Evolutionary conservation across 2,888 invertebrate genomes (phyloP), one percentile per base, ranked within the genome.

Genomic region (Folsomia candida): DNA sequence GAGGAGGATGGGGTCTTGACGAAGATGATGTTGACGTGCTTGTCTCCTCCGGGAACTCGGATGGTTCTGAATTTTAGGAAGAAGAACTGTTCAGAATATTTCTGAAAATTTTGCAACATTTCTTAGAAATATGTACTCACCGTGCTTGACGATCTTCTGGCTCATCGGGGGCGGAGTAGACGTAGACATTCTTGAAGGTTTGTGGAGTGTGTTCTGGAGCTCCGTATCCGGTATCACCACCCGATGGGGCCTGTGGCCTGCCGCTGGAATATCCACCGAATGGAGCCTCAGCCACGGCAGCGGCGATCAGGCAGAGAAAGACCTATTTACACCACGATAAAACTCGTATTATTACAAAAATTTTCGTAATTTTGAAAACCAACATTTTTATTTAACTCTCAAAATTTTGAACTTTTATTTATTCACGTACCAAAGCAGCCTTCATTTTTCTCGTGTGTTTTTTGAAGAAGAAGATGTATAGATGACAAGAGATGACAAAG

Each of bases 91-190:
- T n/a, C n/a, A n/a, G n/a, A n/a, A n/a, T n/a, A n/a, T n/a, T n/a
- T n/a, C n/a, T n/a, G n/a, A n/a, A n/a, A n/a, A n/a, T n/a, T n/a
- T n/a, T n/a, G n/a, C n/a, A n/a, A n/a, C n/a, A n/a, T n/a, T n/a
- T n/a, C n/a, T n/a, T n/a, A n/a, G n/a, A n/a, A n/a, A n/a, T n/a
- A n/a, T n/a, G n/a, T n/a, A n/a, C n/a, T n/a, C n/a, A n/a, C n/a
- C n/a, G 87, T 51, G 88, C 88, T 67, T 71, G 27, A 24, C 27
- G 20, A 2, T 51, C 29, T 2, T 84, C 83, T 22, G 58, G 9
- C 83, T 93, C 93, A 81, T 93, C 92, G 69, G 93, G 93, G 64
- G 93, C 93, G 24, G 93, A 92, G 83, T 93, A 93, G 22, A 93
- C 93, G 85, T 93, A 93, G 22, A 24, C 63, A 63, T 63, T 62